Base-by-base conservation (phyloP, 2,888 invertebrate genomes). In the Malachius bipustulatus region DNA sequence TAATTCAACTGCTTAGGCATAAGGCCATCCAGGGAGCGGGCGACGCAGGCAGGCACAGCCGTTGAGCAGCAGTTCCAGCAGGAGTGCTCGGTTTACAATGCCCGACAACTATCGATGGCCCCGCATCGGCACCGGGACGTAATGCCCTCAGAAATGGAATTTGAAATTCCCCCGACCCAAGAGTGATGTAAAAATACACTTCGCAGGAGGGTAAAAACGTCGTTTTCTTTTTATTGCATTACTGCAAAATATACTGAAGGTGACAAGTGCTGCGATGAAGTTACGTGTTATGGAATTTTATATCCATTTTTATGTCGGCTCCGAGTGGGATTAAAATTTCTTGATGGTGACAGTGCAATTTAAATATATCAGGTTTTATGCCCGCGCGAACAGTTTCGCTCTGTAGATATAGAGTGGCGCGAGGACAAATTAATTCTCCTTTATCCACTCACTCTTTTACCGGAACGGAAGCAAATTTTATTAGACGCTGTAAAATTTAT, bases 111-210 rank as follows among this genome's bases (percentile, higher is more conserved):
- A 43, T 47, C 45, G 45, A 45, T 49, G 44, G 54, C 53, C 54
- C 51, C 50, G 48, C 52, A 51, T 47, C 49, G 50, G 44, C 47
- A 52, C 48, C 47, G 36, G 36, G 47, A 47, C 38, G 38, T 42
- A 47, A 45, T 47, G 40, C 45, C 34, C 51, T 47, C 51, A 52
- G 56, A 61, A 62, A 63, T 63, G 61, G 63, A 63, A 64, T 63
- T 63, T 62, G 60, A 62, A 64, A 62, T 62, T 64, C 59, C 57
- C 51, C 56, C 50, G 57, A 54, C 62, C 60, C 62, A 46, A 56
- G 62, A 63, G 64, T 62, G 60, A 58, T 59, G 61, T 63, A 63
- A 63, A 63, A 62, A 61, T 62, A 63, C 59, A 61, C 60, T 59
- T 56, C 55, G n/a, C 51, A 51, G 45, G 52, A 56, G 55, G 57